Evolutionary conservation across 2,797 vertebrate genomes (phyloP).

Genomic region (Spizella passerina): DNA sequence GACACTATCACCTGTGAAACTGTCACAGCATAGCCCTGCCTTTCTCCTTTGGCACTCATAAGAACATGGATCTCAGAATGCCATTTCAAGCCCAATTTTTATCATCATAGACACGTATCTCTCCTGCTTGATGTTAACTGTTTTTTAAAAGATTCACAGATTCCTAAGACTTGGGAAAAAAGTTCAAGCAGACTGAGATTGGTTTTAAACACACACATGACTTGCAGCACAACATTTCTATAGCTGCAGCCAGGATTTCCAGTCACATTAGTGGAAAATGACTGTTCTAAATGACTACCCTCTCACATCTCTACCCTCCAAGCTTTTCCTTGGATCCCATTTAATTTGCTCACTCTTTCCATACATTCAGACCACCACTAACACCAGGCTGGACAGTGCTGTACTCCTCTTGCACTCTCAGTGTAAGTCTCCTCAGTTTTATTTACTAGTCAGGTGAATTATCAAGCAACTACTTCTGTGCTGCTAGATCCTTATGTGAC

Average conservation of each 20-base stretch:
- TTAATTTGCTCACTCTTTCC: not conserved
- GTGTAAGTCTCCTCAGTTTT: not conserved
- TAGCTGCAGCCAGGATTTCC: not conserved
- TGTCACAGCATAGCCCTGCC: not conserved
- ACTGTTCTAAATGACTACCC: not conserved
- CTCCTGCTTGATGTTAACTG: not conserved
- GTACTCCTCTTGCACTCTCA: not conserved
- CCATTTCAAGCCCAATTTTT: not conserved
- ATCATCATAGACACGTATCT: not conserved
- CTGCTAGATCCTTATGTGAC: not conserved
- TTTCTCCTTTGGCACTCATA: not conserved
- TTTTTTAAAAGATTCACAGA: not conserved
- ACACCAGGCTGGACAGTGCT: not conserved
- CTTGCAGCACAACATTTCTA: not conserved
- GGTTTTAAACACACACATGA: not conserved
- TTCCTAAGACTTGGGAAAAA: not conserved
- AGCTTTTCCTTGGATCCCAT: not conserved
- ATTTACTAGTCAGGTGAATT: not conserved
- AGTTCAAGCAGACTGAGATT: not conserved
- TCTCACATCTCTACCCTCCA: not conserved
- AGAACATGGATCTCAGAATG: not conserved
- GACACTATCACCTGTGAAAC: not conserved
- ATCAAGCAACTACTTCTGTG: accelerated
- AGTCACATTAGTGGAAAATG: not conserved
- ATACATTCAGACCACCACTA: not conserved